A percentile compares a stretch with the other conserved stretches of the same genome.
These are phyloP conservation scores for Ctenosaura bakeri DNA, from an alignment of 2,797 vertebrate species.

Conservation along the genomic window DNA sequence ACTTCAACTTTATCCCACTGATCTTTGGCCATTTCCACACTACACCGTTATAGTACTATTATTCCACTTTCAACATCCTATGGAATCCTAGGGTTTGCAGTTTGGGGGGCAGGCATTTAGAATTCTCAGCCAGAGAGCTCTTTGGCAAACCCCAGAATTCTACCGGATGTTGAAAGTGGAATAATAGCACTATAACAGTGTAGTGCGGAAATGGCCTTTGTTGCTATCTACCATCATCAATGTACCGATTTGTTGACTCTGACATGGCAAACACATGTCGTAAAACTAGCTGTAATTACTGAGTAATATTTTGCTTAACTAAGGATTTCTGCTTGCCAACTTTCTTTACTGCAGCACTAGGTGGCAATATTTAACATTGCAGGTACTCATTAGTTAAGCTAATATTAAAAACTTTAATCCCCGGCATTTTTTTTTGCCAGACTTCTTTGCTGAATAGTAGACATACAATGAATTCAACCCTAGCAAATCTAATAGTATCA, in stretches of 20 bases:
- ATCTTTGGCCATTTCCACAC: too few species aligned
- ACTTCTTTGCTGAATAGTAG: neutral
- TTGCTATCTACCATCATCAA: neutral
- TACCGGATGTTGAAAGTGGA: too few species aligned
- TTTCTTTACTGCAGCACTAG: conserved; percentile 5
- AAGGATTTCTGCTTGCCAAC: neutral
- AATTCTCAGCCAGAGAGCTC: too few species aligned
- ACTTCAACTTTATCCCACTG: neutral
- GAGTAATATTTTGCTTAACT: neutral
- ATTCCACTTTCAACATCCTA: too few species aligned
- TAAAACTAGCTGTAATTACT: neutral
- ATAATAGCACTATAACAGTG: too few species aligned
- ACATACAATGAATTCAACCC: neutral
- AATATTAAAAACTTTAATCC: neutral
- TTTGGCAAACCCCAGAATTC: too few species aligned
- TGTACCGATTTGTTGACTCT: neutral
- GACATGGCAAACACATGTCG: neutral
- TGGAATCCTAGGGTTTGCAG: too few species aligned
- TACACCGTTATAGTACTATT: too few species aligned
- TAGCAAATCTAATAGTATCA: neutral
- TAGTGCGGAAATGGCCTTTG: too few species aligned
- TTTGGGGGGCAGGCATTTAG: too few species aligned
- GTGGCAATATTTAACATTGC: conserved; percentile 31
- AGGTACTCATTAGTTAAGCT: neutral
- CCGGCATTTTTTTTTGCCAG: neutral